Base-by-base conservation (phyloP, 2,113 vertebrate species). In the Ceratotherium simum region DNA sequence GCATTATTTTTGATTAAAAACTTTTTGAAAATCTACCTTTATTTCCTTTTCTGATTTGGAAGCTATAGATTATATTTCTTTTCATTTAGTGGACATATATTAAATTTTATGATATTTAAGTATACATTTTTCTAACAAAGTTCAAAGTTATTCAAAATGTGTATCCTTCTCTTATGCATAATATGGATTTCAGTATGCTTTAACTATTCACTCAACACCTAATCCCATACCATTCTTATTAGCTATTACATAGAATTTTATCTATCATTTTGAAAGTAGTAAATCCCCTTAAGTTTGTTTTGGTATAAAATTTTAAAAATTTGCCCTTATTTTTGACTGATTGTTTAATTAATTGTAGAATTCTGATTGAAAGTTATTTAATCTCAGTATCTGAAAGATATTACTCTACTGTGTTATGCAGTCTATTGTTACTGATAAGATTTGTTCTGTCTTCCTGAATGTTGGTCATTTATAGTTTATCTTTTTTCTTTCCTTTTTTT, bases 231-330 rank as follows among this genome's bases (percentile, higher is more conserved):
- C 33, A 51, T 82, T 46, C 9, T 88, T 96, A 65, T 67, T 33
- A 75, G 27, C 18, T 76, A 67, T 23, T 58, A 48, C 42, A 51
- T 51, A n/a, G 27, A 42, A 62, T 72, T 85, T 79, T 79, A 70
- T 70, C 79, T 90, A 39, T 46, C 65, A 92, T 54, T 92, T 96
- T 69, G 48, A 88, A 76, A 82, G 33, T 75, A 88, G 39, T 33
- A 92, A 60, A 76, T 89, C 67, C 18, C 56, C 27, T 94, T 48
- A 88, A 67, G 16, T 18, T 51, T 82, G 8, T 73, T 93, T 27
- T 58, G 62, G 5, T 42, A 76, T 82, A 33, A 75, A 42, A 33
- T 10, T 82, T 81, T 88, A 39, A 0, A 3, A 87, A 60, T 36
- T 81, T 82, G 18, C 39, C 39, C 18, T 67, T 88, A 76, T 82